Conservation (phyloP, 1,140 invertebrate genomes). For the Pemphigus obesinymphae region DNA sequence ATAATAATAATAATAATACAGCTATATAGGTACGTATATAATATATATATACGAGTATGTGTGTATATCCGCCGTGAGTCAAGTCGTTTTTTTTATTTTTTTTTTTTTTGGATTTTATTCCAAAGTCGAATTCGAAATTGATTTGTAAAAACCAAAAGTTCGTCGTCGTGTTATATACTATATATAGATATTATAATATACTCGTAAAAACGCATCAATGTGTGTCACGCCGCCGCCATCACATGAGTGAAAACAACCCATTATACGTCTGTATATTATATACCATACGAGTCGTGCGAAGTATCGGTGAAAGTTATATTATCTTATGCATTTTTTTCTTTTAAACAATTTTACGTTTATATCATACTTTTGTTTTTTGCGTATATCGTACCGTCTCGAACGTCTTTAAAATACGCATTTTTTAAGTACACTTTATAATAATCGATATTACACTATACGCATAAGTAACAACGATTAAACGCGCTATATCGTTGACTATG, state of each 20-base stretch:
- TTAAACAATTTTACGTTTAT: neutral
- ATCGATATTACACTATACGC: too few relatives aligned
- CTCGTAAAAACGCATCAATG: neutral
- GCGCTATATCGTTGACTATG: too few relatives aligned
- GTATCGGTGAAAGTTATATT: constrained; percentile 23
- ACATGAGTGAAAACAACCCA: constrained; percentile 12
- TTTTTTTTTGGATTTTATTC: too few relatives aligned
- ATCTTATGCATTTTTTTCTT: neutral
- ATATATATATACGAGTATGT: too few relatives aligned
- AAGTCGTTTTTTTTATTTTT: too few relatives aligned
- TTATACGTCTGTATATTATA: neutral
- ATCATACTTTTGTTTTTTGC: neutral
- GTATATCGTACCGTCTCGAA: neutral
- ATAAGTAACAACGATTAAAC: too few relatives aligned
- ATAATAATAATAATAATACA: neutral
- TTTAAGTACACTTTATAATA: too few relatives aligned
- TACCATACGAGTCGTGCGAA: neutral
- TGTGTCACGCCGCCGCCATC: neutral
- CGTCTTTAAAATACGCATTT: neutral
- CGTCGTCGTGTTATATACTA: too few relatives aligned
- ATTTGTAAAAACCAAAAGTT: neutral
- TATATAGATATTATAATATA: too few relatives aligned
- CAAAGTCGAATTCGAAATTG: too few relatives aligned
- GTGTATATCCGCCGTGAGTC: too few relatives aligned
- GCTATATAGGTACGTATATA: too few relatives aligned